These are phyloP conservation scores for mouse (Mus musculus) DNA, from an alignment of 2,113 vertebrate genomes.

Conservation along the genomic window GRCm39 chr2:133296501-133297000, in stretches of 20 bases:
- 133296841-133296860: not conserved
- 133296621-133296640: not conserved
- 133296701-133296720: not conserved
- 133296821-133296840: not conserved
- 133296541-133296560: not conserved
- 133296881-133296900: not conserved
- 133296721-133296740: not conserved
- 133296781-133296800: not conserved
- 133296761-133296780: not conserved
- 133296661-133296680: not conserved
- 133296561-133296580: not conserved
- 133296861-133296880: not conserved
- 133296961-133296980: not conserved
- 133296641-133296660: not conserved
- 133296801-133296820: not conserved
- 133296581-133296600: not conserved
- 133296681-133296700: not conserved
- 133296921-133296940: not conserved
- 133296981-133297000: not conserved
- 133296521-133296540: not conserved
- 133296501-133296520: not conserved
- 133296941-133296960: not conserved
- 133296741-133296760: not conserved
- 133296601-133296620: not conserved
- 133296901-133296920: constrained; percentile 5